Percentiles rank a stretch among this genome's conserved stretches.
These are phyloP conservation scores for Rutpela maculata DNA, from an alignment of 2,888 invertebrate genomes.

Conservation along the genomic window DNA sequence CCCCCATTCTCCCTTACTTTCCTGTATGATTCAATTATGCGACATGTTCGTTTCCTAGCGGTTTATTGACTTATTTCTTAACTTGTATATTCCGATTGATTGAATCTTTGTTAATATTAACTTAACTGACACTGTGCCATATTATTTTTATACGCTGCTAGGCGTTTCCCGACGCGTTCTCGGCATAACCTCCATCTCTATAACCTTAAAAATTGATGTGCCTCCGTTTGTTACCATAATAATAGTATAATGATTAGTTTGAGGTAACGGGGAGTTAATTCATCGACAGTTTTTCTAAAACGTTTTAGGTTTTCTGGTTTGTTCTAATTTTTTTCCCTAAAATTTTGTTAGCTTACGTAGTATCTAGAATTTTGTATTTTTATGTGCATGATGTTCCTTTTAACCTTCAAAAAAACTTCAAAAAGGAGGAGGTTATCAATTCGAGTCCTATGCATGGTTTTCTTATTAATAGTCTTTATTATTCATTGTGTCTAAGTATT, in stretches of 20 bases:
- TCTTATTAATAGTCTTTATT: not conserved
- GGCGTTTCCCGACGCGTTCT: not conserved
- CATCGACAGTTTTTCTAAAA: not conserved
- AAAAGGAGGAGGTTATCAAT: too few species aligned
- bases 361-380: not conserved
- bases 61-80: constrained; percentile 72
- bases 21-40: constrained; percentile 72
- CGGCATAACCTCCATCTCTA: not conserved
- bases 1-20: constrained; percentile 62
- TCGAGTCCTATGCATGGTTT: too few species aligned
- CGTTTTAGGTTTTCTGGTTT: not conserved
- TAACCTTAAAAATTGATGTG: constrained; percentile 22
- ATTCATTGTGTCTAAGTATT: too few species aligned
- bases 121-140: not conserved
- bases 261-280: not conserved
- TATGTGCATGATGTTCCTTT: not conserved
- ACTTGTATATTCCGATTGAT: constrained; percentile 48
- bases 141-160: constrained; percentile 1
- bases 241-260: not conserved
- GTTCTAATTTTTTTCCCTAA: not conserved
- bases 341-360: not conserved
- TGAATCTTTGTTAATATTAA: constrained; percentile 36
- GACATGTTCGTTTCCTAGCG: constrained; percentile 70
- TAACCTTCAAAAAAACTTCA: too few species aligned
- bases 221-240: not conserved